Evolutionary conservation across 2,797 vertebrate species (phyloP).

Genomic region (Halcyon leucocephala): DNA sequence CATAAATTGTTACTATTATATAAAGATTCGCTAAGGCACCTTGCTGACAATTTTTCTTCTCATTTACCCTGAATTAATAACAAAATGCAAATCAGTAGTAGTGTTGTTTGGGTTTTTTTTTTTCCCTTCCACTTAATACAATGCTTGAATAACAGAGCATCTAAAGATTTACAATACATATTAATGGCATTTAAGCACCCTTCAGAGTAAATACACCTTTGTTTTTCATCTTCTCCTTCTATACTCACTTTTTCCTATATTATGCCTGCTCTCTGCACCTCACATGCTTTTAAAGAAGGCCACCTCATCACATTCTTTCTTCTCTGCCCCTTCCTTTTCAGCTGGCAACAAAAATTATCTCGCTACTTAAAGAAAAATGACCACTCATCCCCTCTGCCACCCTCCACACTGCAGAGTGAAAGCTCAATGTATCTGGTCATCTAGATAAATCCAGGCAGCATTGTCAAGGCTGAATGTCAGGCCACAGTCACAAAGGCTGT

Average conservation of each 20-base stretch:
- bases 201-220: conserved; percentile 11
- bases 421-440: conserved; percentile 57
- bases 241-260: background rate
- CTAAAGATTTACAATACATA: conserved; percentile 37
- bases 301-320: background rate
- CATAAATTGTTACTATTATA: conserved; percentile 52
- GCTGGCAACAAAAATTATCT: conserved; percentile 35
- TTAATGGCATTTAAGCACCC: conserved; percentile 33
- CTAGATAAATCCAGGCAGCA: conserved; percentile 57
- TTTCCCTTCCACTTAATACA: conserved; percentile 3
- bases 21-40: conserved; percentile 1
- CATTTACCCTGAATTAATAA: conserved; percentile 58
- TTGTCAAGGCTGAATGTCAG: conserved; percentile 54
- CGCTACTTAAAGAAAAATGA: conserved; percentile 56
- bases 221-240: background rate
- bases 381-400: background rate
- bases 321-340: background rate
- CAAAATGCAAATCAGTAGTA: conserved; percentile 57
- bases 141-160: conserved; percentile 29
- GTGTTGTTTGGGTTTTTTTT: background rate
- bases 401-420: conserved; percentile 30
- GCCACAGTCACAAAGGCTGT: conserved; percentile 33
- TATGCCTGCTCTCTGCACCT: background rate
- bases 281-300: background rate
- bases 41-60: conserved; percentile 37